These are phyloP conservation scores for Drosophila buzzatii DNA, from an alignment of 2,888 invertebrate species.

Conservation along the genomic window DNA sequence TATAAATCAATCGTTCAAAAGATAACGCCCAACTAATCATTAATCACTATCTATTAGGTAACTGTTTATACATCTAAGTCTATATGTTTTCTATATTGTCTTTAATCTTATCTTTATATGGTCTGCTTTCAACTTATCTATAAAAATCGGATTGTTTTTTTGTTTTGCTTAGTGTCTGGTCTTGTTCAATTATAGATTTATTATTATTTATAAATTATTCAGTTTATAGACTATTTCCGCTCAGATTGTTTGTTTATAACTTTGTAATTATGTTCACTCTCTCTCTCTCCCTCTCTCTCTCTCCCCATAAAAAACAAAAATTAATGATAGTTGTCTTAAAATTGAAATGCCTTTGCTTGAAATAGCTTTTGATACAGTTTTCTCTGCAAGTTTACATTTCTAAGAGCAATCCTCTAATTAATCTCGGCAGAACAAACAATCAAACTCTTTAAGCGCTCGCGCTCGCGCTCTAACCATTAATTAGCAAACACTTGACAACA, in stretches of 20 bases:
- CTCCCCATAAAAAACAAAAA: neutral
- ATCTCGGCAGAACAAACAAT: constrained; percentile 20
- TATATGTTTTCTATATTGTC: neutral
- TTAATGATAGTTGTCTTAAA: neutral
- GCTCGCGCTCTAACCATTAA: constrained; percentile 23
- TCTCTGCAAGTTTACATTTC: constrained; percentile 2
- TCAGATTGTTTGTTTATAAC: neutral
- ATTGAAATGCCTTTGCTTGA: neutral
- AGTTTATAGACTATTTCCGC: neutral
- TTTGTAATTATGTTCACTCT: neutral
- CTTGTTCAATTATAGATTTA: neutral
- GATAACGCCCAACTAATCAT: neutral
- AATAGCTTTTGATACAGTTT: neutral
- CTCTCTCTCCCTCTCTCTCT: neutral
- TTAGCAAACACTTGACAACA: constrained; percentile 31
- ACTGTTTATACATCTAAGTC: neutral
- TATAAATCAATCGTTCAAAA: neutral
- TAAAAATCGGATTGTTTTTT: neutral
- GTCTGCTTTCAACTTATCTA: neutral
- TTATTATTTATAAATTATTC: neutral
- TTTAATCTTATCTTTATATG: constrained; percentile 3
- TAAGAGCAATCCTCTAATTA: constrained; percentile 16
- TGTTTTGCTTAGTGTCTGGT: neutral
- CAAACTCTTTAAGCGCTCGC: constrained; percentile 8
- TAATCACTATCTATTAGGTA: neutral